Evolutionary conservation across 2,888 invertebrate species (phyloP).

Genomic region (Heliothis peltigera): DNA sequence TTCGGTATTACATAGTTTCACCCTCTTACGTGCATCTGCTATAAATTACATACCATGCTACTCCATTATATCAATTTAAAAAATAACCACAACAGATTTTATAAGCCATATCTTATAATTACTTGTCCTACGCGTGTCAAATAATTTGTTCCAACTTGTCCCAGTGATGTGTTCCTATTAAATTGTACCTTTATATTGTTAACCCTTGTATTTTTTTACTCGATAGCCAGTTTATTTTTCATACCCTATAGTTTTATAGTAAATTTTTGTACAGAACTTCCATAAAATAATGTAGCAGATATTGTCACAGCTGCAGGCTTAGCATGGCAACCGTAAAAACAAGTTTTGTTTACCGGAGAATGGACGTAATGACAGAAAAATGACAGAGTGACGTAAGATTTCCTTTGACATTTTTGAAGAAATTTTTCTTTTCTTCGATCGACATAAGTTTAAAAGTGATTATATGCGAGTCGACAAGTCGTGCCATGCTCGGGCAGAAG

Average conservation of each 20-base stretch:
- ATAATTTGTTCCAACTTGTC: constrained; percentile 15
- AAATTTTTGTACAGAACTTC: constrained; percentile 17
- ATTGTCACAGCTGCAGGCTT: not conserved
- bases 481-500: too few relatives aligned
- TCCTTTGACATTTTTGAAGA: too few relatives aligned
- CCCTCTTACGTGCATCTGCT: not conserved
- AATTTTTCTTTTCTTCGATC: too few relatives aligned
- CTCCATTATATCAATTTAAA: constrained; percentile 1
- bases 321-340: too few relatives aligned
- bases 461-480: too few relatives aligned
- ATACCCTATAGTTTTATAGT: not conserved
- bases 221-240: constrained; percentile 21
- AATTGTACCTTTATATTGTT: constrained; percentile 20
- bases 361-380: too few relatives aligned
- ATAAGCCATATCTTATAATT: constrained; percentile 5
- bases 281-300: not conserved
- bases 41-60: not conserved
- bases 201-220: constrained; percentile 36
- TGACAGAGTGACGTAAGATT: too few relatives aligned
- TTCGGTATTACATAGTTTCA: not conserved
- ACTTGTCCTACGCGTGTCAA: constrained; percentile 23
- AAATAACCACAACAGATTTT: constrained; percentile 12
- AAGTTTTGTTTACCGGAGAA: too few relatives aligned
- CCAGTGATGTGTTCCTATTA: constrained; percentile 19
- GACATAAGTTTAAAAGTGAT: too few relatives aligned